Evolutionary conservation across 2,888 invertebrate species (phyloP).

Genomic region (Philereme vetulata): DNA sequence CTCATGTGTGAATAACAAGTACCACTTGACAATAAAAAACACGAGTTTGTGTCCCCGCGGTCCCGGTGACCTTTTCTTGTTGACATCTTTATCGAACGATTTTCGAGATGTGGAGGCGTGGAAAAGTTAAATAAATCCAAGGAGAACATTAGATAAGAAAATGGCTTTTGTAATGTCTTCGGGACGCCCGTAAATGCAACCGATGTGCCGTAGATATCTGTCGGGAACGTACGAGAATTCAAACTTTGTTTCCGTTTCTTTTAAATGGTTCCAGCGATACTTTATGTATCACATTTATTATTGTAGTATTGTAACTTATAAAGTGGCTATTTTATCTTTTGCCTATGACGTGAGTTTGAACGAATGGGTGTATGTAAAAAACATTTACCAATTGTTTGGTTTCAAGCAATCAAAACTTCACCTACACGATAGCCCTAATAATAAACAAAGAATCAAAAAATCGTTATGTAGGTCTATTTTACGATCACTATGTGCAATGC

Average conservation of each 20-base stretch:
- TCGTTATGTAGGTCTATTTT: slow-evolving; percentile 5
- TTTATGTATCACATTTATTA: slow-evolving; percentile 21
- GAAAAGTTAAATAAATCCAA: slow-evolving; percentile 82
- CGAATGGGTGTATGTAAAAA: too few species aligned
- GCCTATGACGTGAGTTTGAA: too few species aligned
- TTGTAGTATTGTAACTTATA: too few species aligned
- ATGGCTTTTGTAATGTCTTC: slow-evolving; percentile 82
- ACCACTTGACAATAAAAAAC: slow-evolving; percentile 48
- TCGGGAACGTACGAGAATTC: slow-evolving; percentile 60
- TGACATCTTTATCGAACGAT: slow-evolving; percentile 79
- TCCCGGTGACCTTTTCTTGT: slow-evolving; percentile 72
- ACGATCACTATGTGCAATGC: slow-evolving; percentile 24
- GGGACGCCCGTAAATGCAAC: slow-evolving; percentile 81
- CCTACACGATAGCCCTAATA: too few species aligned
- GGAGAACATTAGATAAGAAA: slow-evolving; percentile 80
- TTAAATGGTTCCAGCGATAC: slow-evolving; percentile 28
- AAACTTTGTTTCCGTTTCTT: slow-evolving; percentile 54
- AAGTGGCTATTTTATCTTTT: too few species aligned
- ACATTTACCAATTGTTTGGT: too few species aligned
- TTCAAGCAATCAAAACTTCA: too few species aligned
- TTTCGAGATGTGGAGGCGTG: slow-evolving; percentile 77
- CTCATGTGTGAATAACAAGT: slow-evolving; percentile 42
- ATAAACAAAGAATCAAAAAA: background rate
- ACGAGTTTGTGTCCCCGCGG: slow-evolving; percentile 54
- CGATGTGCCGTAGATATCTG: slow-evolving; percentile 76